phyloP scores from a whole-genome alignment of 2,888 invertebrate genomes.

The Pachymerium ferrugineum region DNA sequence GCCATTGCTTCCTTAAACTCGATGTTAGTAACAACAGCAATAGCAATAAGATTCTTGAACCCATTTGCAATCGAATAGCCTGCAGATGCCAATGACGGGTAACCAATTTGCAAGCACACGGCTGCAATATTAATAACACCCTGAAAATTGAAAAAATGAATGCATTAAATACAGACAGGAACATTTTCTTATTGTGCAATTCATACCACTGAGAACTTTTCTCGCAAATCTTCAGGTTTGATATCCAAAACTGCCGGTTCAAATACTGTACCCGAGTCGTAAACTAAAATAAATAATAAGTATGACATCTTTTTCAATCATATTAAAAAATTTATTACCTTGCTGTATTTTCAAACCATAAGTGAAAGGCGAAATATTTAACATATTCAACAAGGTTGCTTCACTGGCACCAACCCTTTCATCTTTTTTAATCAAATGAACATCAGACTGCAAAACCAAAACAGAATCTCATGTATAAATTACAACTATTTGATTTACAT shows the following conservation, averaged over 20 bases:
- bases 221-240: slow-evolving; percentile 89
- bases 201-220: slow-evolving; percentile 73
- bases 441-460: slow-evolving; percentile 55
- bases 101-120: slow-evolving; percentile 85
- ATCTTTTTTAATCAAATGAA: slow-evolving; percentile 64
- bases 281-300: slow-evolving; percentile 61
- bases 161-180: too few species aligned
- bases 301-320: too few species aligned
- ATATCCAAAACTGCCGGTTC: slow-evolving; percentile 96
- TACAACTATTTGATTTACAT: not conserved
- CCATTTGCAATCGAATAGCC: slow-evolving; percentile 97
- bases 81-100: slow-evolving; percentile 93
- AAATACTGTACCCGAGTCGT: slow-evolving; percentile 97
- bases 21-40: slow-evolving; percentile 93
- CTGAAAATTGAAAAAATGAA: slow-evolving; percentile 47
- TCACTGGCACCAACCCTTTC: slow-evolving; percentile 99
- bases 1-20: slow-evolving; percentile 90
- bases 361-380: slow-evolving; percentile 99
- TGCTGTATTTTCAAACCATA: slow-evolving; percentile 83
- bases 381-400: slow-evolving; percentile 97
- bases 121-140: slow-evolving; percentile 93
- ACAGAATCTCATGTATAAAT: too few species aligned
- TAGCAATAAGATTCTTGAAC: slow-evolving; percentile 93
- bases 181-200: too few species aligned
- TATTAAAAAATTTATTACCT: slow-evolving; percentile 54